Percentiles rank a stretch among this genome's conserved stretches.
Evolutionary conservation across 1,140 invertebrate species (phyloP).

Genomic region (Brachionus rotundiformis): DNA sequence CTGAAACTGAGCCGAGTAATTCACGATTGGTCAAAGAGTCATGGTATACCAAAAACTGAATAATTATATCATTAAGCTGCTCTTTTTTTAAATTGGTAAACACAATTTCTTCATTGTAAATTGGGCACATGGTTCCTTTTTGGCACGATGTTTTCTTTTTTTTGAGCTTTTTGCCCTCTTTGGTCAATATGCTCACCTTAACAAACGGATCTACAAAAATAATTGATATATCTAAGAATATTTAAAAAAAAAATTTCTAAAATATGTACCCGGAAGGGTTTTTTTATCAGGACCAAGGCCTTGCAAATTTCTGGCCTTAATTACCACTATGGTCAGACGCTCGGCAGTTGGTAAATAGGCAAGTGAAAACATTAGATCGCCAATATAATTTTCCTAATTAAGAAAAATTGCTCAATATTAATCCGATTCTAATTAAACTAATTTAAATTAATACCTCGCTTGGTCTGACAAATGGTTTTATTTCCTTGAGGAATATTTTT

Average conservation of each 20-base stretch:
- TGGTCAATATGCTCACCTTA: slow-evolving; percentile 90
- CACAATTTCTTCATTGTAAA: slow-evolving; percentile 90
- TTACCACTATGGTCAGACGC: slow-evolving; percentile 76
- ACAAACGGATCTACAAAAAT: slow-evolving; percentile 72
- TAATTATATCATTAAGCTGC: slow-evolving; percentile 49
- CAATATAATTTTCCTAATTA: slow-evolving; percentile 57
- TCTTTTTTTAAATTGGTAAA: slow-evolving; percentile 71
- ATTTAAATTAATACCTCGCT: slow-evolving; percentile 59
- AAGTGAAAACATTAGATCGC: slow-evolving; percentile 76
- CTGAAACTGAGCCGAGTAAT: slow-evolving; percentile 22
- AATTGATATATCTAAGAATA: slow-evolving; percentile 52
- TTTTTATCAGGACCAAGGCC: slow-evolving; percentile 60
- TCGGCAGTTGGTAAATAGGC: slow-evolving; percentile 83
- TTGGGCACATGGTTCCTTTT: slow-evolving; percentile 92
- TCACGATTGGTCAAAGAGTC: slow-evolving; percentile 38
- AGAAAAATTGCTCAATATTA: slow-evolving; percentile 44
- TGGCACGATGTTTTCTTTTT: slow-evolving; percentile 99
- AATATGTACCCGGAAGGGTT: slow-evolving; percentile 49
- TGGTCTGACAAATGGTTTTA: slow-evolving; percentile 56
- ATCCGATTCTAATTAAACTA: too few relatives aligned
- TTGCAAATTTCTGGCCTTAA: slow-evolving; percentile 79
- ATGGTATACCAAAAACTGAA: slow-evolving; percentile 44
- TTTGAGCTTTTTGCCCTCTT: slow-evolving; percentile 89
- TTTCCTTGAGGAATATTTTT: slow-evolving; percentile 59
- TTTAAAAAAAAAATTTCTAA: background rate